Evolutionary conservation across 2,888 invertebrate species (phyloP), one percentile per base, ranked within the genome.

Genomic region (Acleris emargana): DNA sequence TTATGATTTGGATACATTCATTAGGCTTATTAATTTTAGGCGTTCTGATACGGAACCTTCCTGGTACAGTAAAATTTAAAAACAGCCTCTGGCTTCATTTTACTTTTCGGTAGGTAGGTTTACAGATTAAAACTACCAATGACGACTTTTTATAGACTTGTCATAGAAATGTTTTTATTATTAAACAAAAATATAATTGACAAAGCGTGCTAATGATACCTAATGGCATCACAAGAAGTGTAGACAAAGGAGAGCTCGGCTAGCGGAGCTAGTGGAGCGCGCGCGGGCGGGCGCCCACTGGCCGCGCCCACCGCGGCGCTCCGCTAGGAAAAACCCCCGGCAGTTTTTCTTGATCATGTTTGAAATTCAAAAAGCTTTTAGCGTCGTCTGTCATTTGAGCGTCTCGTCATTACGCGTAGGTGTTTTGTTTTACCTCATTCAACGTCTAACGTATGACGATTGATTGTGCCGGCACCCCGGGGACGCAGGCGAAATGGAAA

Each of bases 301-400:
- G 90, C 87, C 88, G 88, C 88, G 89, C 89, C 87, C 84, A 82
- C 72, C 80, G 82, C 83, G 83, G 90, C 82, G 83, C 82, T 82
- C 90, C 82, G 83, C 82, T 82, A 78, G 82, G 85, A 84, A 89
- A 88, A 85, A 78, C 78, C 80, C 73, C 79, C 80, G 78, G 70
- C 81, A 81, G 80, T 83, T 89, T 90, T 87, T 85, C 85, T 75
- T 73, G 73, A 57, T 66, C 60, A 71, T 77, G 71, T 76, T 82
- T 76, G 77, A 78, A 80, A 80, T 86, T 82, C 81, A 80, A 86
- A 90, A 91, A 89, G 89, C 91, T 91, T 91, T 91, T 90, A 91
- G 82, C 87, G 82, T 86, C 86, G 84, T 81, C 77, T 86, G 86
- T 89, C 87, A 83, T 77, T 77, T 86, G 83, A 82, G 76, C 76